Evolutionary conservation across 2,113 vertebrate genomes (phyloP).

Genomic region (Etia nguti): DNA sequence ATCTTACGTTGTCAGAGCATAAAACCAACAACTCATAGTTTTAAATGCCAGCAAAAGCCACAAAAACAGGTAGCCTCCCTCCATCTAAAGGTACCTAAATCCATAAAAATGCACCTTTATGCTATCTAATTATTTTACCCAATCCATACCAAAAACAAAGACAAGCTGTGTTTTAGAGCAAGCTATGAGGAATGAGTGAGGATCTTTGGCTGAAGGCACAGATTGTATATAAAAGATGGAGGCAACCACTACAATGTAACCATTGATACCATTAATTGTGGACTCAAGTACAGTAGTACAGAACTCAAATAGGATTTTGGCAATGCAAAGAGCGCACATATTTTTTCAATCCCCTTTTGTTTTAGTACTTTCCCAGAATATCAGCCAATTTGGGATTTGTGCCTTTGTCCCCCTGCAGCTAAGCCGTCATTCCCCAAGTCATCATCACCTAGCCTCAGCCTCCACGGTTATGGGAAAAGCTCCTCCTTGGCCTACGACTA

Average conservation of each 20-base stretch:
- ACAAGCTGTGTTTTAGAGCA: background rate
- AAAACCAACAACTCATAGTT: background rate
- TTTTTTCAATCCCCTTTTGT: background rate
- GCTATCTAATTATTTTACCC: background rate
- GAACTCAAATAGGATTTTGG: background rate
- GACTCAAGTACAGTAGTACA: too few species aligned
- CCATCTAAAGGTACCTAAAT: background rate
- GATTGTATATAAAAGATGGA: background rate
- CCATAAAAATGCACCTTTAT: background rate
- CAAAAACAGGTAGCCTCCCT: background rate
- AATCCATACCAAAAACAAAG: background rate
- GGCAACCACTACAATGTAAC: too few species aligned
- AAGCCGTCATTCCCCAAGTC: constrained; percentile 84
- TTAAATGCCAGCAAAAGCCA: background rate
- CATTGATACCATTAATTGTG: too few species aligned
- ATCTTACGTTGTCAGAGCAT: background rate
- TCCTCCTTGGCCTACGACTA: constrained; percentile 85
- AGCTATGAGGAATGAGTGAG: too few species aligned
- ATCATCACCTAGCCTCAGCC: constrained; percentile 80
- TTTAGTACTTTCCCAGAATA: background rate
- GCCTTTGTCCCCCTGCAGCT: constrained; percentile 66
- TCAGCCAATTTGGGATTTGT: background rate
- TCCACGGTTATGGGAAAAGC: constrained; percentile 82
- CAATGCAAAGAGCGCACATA: background rate
- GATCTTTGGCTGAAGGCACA: background rate